Evolutionary conservation across 1,140 invertebrate genomes (phyloP).

Genomic region (Diplogasteroides magnus): DNA sequence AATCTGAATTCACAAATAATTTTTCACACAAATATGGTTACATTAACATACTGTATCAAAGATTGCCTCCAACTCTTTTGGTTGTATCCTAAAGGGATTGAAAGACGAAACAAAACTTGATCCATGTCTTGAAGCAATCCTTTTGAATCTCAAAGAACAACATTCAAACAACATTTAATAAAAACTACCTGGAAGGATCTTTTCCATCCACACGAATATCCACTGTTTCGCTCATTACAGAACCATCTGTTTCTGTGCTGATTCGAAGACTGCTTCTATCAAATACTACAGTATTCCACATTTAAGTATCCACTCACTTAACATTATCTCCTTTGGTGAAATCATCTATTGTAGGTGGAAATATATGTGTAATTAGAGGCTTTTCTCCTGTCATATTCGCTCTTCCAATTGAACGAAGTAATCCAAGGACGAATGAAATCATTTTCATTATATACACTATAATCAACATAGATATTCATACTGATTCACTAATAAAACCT

Average conservation of each 20-base stretch:
- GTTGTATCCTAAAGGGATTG: neutral
- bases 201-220: no score
- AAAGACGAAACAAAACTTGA: constrained; percentile 14
- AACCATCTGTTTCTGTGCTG: neutral
- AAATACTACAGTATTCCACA: neutral
- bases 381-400: constrained; percentile 36
- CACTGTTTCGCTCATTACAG: neutral
- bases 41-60: constrained; percentile 15
- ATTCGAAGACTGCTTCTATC: constrained; percentile 49
- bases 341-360: constrained; percentile 5
- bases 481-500: neutral
- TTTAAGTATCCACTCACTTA: constrained; percentile 3
- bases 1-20: constrained; percentile 9
- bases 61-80: constrained; percentile 12
- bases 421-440: constrained; percentile 45
- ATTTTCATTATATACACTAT: constrained; percentile 47
- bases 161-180: no score
- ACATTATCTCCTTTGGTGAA: constrained; percentile 21
- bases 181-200: no score
- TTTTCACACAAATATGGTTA: constrained; percentile 4
- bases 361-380: constrained; percentile 31
- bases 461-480: constrained; percentile 17
- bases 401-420: constrained; percentile 42
- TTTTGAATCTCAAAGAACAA: constrained; percentile 29
- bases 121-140: constrained; percentile 29